Base-by-base conservation (phyloP, 1,140 invertebrate species). In the Tribolium castaneum region DNA sequence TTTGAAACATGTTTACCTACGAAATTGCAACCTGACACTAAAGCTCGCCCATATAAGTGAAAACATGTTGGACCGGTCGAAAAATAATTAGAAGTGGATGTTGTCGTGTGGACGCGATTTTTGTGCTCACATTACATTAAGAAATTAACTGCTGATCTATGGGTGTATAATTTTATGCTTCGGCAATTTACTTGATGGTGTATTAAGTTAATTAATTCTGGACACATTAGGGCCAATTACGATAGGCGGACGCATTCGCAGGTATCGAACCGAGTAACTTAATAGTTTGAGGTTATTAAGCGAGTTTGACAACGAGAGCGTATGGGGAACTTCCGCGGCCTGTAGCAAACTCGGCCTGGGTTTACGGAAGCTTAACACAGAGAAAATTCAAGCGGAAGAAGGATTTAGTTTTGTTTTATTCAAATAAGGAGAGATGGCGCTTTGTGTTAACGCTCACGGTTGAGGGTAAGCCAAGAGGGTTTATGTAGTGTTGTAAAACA, bases 161-260 rank as follows among this genome's bases (percentile, higher is more conserved):
- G 71, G 71, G 71, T 73, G 71, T 52, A 73, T 73, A 73, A 73
- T 73, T 73, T 73, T 73, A 73, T 73, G 71, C 71, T 73, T 34
- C 71, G 25, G 49, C 71, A 73, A 73, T 73, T 73, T 52, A 52
- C 16, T 73, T 73, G 71, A 73, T 73, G 52, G 71, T 22, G 52
- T 73, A 52, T 73, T 73, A 73, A 54, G 71, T 16, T 73, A 73
- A 73, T 73, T 73, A 73, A 73, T 73, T 73, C 71, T 73, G 71
- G 71, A 73, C 71, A 73, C 52, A 73, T 73, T 73, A 73, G 25
- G 45, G 52, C 45, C 71, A 73, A 73, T 73, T 73, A 73, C 50
- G 30, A 73, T 73, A 25, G 71, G 45, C 49, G 45, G 14, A 14
- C 59, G 59, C 14, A 34, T 66, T 66, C 59, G 59, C 19, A 66